Percentiles rank a stretch among this genome's conserved stretches.
Evolutionary conservation across 2,113 vertebrate species (phyloP).

Genomic region (Sporophila hypoxantha): DNA sequence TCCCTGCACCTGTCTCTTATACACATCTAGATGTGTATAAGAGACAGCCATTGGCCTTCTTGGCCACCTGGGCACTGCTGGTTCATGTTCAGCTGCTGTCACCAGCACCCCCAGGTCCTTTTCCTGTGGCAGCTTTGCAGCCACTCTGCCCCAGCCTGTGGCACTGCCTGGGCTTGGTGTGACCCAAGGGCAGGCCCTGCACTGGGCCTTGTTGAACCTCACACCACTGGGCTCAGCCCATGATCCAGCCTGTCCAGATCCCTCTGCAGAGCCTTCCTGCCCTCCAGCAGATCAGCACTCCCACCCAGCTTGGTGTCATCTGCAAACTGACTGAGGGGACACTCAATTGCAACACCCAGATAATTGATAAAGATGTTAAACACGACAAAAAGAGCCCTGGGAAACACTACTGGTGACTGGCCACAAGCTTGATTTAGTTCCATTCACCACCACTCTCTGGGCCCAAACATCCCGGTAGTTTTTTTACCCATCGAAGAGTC

Average conservation of each 20-base stretch:
- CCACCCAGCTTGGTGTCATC: not conserved
- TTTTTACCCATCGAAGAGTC: not conserved
- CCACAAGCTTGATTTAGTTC: not conserved
- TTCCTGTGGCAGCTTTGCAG: not conserved
- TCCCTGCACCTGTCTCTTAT: no score
- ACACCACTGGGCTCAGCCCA: not conserved
- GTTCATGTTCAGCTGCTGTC: not conserved
- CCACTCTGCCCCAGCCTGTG: not conserved
- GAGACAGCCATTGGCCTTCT: not conserved
- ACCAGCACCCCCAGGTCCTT: not conserved
- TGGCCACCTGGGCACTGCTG: not conserved
- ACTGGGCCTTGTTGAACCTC: not conserved
- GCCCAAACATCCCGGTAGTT: accelerated
- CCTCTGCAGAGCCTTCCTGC: not conserved
- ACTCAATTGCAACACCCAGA: not conserved
- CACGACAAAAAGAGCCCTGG: not conserved
- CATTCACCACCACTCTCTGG: not conserved
- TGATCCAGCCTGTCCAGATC: not conserved
- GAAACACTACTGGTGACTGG: not conserved
- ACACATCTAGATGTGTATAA: no score
- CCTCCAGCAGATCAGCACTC: not conserved
- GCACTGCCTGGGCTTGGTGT: not conserved
- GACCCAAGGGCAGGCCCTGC: not conserved
- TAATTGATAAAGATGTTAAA: not conserved
- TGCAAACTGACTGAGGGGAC: not conserved